Evolutionary conservation across 1,140 invertebrate species (phyloP).

Genomic region (Sesamia nonagrioides): DNA sequence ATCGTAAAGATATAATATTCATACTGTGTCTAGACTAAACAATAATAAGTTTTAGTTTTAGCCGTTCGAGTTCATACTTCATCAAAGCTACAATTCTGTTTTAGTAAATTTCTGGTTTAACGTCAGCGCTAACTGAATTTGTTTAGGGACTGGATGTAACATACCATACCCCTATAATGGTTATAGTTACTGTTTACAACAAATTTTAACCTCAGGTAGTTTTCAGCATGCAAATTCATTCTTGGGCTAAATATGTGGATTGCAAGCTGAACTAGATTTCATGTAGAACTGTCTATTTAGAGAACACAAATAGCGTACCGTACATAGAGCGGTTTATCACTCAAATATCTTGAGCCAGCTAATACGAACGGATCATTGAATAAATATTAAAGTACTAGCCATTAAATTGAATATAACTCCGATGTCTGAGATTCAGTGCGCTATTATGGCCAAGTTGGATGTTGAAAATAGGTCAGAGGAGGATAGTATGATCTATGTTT

Average conservation of each 20-base stretch:
- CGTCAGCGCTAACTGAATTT: slow-evolving; percentile 40
- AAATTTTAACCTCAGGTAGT: slow-evolving; percentile 31
- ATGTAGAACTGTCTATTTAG: no score
- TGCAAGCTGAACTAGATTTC: no score
- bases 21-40: slow-evolving; percentile 40
- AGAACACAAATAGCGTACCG: no score
- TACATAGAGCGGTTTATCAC: no score
- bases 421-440: slow-evolving; percentile 2
- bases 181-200: slow-evolving; percentile 10
- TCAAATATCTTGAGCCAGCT: no score
- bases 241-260: slow-evolving; percentile 13
- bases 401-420: slow-evolving; percentile 9
- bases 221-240: slow-evolving; percentile 1
- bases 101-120: slow-evolving; percentile 44
- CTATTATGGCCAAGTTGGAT: neutral
- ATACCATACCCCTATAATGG: slow-evolving; percentile 31
- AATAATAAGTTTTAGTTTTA: slow-evolving; percentile 44
- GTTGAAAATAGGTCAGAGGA: neutral
- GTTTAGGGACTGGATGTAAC: slow-evolving; percentile 17
- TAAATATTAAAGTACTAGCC: neutral
- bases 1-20: no score
- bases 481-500: neutral
- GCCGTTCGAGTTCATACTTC: slow-evolving; percentile 27
- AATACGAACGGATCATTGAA: neutral
- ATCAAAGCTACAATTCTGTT: slow-evolving; percentile 41